phyloP scores from a whole-genome alignment of 1,140 invertebrate species.

The Leptinotarsa defecta region DNA sequence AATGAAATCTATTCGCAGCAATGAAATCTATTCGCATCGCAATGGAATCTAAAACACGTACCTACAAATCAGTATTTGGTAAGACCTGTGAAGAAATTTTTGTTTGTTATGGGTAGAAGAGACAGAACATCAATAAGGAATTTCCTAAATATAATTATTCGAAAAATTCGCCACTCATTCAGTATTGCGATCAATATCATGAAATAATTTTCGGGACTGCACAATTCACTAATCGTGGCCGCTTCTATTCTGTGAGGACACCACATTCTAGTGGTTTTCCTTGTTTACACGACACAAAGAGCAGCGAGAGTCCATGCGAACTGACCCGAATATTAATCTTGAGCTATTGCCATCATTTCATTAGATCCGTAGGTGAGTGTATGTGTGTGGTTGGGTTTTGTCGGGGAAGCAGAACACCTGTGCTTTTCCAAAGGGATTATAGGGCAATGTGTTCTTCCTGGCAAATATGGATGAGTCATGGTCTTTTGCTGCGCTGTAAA shows the following conservation, averaged over 20 bases:
- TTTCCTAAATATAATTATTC: too few relatives aligned
- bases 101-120: too few relatives aligned
- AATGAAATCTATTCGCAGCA: too few relatives aligned
- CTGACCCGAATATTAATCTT: slow-evolving; percentile 34
- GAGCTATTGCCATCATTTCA: slow-evolving; percentile 1
- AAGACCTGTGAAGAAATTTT: too few relatives aligned
- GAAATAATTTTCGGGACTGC: too few relatives aligned
- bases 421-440: not conserved
- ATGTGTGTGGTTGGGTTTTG: slow-evolving; percentile 20
- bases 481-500: not conserved
- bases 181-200: too few relatives aligned
- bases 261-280: slow-evolving; percentile 10
- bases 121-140: too few relatives aligned
- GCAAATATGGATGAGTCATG: not conserved
- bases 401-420: not conserved
- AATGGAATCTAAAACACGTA: too few relatives aligned
- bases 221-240: too few relatives aligned
- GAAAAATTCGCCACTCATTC: too few relatives aligned
- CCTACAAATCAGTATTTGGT: too few relatives aligned
- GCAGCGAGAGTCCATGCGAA: slow-evolving; percentile 25
- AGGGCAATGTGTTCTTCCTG: not conserved
- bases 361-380: slow-evolving; percentile 25
- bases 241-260: not conserved
- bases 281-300: slow-evolving; percentile 4
- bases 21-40: too few relatives aligned